Conservation (phyloP, 2,797 vertebrate genomes). For the Mergus octosetaceus region DNA sequence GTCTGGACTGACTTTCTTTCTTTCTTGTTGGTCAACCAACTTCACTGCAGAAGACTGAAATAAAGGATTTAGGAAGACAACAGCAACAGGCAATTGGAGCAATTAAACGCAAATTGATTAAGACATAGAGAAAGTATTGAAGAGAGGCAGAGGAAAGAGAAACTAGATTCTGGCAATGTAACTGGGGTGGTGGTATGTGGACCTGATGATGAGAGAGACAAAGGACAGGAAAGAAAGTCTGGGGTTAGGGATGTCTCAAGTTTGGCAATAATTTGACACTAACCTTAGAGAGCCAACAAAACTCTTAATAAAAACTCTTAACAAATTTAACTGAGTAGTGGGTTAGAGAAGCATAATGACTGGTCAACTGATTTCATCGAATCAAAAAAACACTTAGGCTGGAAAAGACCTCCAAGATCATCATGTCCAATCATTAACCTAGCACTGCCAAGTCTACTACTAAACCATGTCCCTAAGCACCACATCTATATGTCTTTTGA, state of each 20-base stretch:
- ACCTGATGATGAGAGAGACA: not conserved
- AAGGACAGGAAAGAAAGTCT: not conserved
- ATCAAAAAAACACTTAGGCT: no score
- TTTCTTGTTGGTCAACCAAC: not conserved
- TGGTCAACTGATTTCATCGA: not conserved
- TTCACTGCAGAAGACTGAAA: not conserved
- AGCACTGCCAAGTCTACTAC: no score
- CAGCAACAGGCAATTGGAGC: not conserved
- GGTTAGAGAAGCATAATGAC: not conserved
- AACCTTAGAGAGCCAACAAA: not conserved
- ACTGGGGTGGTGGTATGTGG: not conserved
- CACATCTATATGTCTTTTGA: no score
- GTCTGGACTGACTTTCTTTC: not conserved
- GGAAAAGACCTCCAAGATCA: no score
- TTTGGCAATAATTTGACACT: not conserved
- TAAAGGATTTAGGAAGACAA: not conserved
- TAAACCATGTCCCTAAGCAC: no score
- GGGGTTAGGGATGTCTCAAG: not conserved
- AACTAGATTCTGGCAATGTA: not conserved
- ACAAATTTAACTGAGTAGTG: not conserved
- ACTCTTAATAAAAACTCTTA: not conserved
- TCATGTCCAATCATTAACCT: no score
- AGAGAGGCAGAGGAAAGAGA: not conserved
- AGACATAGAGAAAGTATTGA: not conserved
- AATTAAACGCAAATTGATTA: not conserved